Evolutionary conservation across 2,888 invertebrate species (phyloP).

Genomic region (Agrochola macilenta): DNA sequence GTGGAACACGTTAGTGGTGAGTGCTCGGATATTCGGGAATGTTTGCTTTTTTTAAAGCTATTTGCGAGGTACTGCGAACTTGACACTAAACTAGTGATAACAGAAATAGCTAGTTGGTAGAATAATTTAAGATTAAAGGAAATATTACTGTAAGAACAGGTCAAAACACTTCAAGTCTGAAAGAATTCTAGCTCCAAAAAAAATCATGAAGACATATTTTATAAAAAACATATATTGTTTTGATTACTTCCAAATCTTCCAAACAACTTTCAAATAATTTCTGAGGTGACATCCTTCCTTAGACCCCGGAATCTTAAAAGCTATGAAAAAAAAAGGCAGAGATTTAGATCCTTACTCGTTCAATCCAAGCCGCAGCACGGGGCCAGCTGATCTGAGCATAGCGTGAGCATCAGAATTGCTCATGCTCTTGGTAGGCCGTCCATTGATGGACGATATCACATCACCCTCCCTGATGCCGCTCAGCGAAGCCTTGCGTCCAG

Average conservation of each 20-base stretch:
- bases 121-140: neutral
- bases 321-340: neutral
- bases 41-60: constrained; percentile 12
- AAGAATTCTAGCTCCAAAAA: neutral
- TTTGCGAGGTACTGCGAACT: neutral
- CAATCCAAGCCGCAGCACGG: constrained; percentile 92
- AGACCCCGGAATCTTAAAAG: neutral
- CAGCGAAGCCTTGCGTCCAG: constrained; percentile 95
- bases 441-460: constrained; percentile 95
- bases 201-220: neutral
- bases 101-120: neutral
- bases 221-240: neutral
- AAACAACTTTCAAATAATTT: neutral
- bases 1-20: neutral
- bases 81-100: neutral
- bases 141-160: neutral
- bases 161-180: neutral
- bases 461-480: constrained; percentile 95
- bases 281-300: neutral
- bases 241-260: neutral
- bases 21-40: constrained; percentile 22
- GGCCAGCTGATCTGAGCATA: constrained; percentile 93
- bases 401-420: constrained; percentile 94
- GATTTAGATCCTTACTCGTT: constrained; percentile 92
- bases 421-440: constrained; percentile 92